phyloP scores from a whole-genome alignment of 1,140 invertebrate species.

The Cherax quadricarinatus region DNA sequence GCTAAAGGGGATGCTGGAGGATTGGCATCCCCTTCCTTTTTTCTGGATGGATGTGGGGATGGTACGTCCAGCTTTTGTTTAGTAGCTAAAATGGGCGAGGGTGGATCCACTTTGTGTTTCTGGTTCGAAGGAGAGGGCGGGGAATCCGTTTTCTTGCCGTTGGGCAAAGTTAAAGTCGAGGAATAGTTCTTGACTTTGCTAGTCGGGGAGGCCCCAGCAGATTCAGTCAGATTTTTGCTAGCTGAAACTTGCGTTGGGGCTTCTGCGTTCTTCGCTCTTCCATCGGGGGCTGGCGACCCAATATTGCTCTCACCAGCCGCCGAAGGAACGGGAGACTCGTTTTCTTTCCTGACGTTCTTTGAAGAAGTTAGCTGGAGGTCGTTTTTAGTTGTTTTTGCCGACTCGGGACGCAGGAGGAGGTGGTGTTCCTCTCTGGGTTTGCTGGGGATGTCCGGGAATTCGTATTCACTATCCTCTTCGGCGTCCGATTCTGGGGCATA shows the following conservation, averaged over 20 bases:
- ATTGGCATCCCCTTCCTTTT: no score
- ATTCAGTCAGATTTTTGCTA: not conserved
- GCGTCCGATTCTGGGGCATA: conserved; percentile 39
- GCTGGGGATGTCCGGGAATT: conserved; percentile 50
- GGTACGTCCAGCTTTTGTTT: not conserved
- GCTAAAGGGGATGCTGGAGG: not conserved
- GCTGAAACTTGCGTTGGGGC: not conserved
- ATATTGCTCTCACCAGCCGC: no score
- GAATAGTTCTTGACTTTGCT: not conserved
- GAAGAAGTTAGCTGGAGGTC: not conserved
- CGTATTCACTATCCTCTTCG: conserved; percentile 62
- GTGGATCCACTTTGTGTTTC: not conserved
- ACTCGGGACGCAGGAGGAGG: not conserved
- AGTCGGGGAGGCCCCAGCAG: not conserved
- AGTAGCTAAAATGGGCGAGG: not conserved
- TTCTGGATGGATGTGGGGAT: no score
- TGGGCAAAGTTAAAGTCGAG: not conserved
- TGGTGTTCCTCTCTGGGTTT: not conserved
- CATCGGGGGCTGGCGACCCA: not conserved
- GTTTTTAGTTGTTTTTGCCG: not conserved
- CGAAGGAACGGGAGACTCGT: not conserved
- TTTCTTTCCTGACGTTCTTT: no score
- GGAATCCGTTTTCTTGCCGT: not conserved
- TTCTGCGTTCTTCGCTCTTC: not conserved
- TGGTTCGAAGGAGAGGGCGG: not conserved